A percentile compares a stretch with the other conserved stretches of the same genome.
These are phyloP conservation scores for Ammodramus savannarum DNA, from an alignment of 2,113 vertebrate species.

Conservation along the genomic window DNA sequence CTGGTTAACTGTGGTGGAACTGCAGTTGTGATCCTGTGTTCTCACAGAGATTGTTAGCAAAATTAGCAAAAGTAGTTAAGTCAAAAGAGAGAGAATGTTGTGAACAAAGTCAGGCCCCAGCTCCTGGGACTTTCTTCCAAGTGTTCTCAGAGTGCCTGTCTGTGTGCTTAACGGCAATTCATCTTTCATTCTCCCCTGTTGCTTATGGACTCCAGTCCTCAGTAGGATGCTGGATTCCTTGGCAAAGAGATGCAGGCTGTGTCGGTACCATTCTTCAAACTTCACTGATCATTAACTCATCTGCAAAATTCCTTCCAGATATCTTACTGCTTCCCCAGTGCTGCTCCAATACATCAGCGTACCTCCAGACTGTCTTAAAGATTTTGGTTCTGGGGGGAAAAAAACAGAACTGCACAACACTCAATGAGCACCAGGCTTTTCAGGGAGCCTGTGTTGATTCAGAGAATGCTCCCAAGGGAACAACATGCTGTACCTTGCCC, in stretches of 20 bases:
- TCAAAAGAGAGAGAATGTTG: not conserved
- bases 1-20: not conserved
- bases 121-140: not conserved
- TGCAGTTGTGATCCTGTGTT: not conserved
- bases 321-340: not conserved
- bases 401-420: not conserved
- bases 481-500: not conserved
- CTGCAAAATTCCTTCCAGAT: conserved; percentile 53
- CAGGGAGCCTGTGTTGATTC: not conserved
- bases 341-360: not conserved
- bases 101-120: not conserved
- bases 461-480: not conserved
- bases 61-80: conserved; percentile 20
- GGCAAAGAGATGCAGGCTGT: conserved; percentile 28
- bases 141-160: not conserved
- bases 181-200: not conserved
- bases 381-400: not conserved
- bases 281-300: conserved; percentile 63
- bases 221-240: conserved; percentile 43
- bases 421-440: not conserved
- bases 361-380: not conserved
- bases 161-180: conserved; percentile 19
- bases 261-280: conserved; percentile 21
- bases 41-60: not conserved
- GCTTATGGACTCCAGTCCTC: conserved; percentile 51